Evolutionary conservation across 2,797 vertebrate genomes (phyloP), one percentile per base, ranked within the genome.

Genomic region (Xenopus petersii): DNA sequence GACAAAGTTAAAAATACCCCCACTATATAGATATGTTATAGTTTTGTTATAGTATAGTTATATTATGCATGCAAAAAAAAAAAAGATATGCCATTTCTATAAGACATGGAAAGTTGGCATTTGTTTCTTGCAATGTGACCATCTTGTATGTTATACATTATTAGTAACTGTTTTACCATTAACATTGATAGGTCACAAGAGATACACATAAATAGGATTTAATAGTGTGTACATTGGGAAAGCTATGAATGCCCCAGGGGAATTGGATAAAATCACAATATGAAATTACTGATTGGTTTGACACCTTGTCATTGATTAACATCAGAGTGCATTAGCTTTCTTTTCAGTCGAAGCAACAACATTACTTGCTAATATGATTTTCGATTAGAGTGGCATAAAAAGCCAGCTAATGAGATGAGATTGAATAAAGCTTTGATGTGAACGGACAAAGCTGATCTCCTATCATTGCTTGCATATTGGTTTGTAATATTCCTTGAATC

Each of bases 281-380:
- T 61, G 77, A 79, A 62, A 74, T 66, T 62, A 62, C 61, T 70
- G 71, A 79, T 79, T 79, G 71, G 67, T 70, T 66, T 79, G 71
- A 79, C 77, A 79, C 77, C 71, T 70, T 79, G 71, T 74, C 77
- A 79, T 79, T 79, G 77, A 79, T 79, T 79, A 70, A 74, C 77
- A 79, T 74, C 71, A 74, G 62, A 74, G 62, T 74, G 71, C 77
- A 79, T 79, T 79, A 79, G 13, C 71, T 70, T 79, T 70, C 62
- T 74, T 74, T 79, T 79, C 55, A 74, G 65, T 68, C 67, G 54
- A 65, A 70, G 71, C 61, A 65, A 74, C 76, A 79, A 74, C 77
- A 74, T 79, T 74, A 69, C 77, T 65, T 79, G 71, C 67, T 74
- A 79, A 79, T 79, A 74, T 79, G 71, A 74, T 74, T 79, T 79